Percentiles rank a stretch among this genome's conserved stretches.
phyloP scores from a whole-genome alignment of 2,797 vertebrate genomes.

The Xyrichtys novacula region DNA sequence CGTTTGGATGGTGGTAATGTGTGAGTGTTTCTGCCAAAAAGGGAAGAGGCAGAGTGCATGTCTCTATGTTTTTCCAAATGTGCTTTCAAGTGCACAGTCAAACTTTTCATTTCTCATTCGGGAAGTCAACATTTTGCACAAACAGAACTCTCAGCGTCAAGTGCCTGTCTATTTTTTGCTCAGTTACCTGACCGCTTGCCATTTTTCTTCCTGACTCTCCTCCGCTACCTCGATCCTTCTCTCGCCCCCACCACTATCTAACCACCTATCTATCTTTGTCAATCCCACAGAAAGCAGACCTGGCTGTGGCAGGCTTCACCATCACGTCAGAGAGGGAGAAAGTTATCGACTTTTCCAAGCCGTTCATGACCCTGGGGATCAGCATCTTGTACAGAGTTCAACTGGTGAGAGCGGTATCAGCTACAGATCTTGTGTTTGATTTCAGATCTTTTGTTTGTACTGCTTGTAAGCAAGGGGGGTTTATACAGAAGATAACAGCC shows the following conservation, averaged over 20 bases:
- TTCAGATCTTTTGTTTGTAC: conserved; percentile 48
- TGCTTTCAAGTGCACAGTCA: conserved; percentile 19
- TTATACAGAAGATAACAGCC: conserved; percentile 27
- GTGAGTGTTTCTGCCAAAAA: conserved; percentile 24
- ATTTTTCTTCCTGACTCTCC: conserved; percentile 38
- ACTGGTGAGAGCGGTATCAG: conserved; percentile 84
- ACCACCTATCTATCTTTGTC: conserved; percentile 53
- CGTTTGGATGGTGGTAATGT: conserved; percentile 56
- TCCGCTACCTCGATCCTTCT: conserved; percentile 40
- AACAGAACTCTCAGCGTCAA: conserved; percentile 33
- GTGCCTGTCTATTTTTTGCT: conserved; percentile 51
- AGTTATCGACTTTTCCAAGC: conserved; percentile 93
- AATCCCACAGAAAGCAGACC: conserved; percentile 91
- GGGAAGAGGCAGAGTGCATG: conserved; percentile 20
- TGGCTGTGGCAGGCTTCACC: conserved; percentile 94
- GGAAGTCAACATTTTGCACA: conserved; percentile 38
- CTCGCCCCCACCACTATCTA: conserved; percentile 36
- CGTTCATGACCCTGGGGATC: conserved; percentile 97
- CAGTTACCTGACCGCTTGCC: conserved; percentile 41
- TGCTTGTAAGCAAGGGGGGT: conserved; percentile 27
- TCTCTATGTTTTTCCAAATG: conserved; percentile 38
- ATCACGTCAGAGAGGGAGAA: conserved; percentile 96
- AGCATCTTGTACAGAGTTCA: conserved; percentile 96
- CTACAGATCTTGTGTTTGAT: conserved; percentile 48
- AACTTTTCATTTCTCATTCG: conserved; percentile 41